phyloP scores from a whole-genome alignment of 1,140 invertebrate genomes.

The Metaphire vulgaris region DNA sequence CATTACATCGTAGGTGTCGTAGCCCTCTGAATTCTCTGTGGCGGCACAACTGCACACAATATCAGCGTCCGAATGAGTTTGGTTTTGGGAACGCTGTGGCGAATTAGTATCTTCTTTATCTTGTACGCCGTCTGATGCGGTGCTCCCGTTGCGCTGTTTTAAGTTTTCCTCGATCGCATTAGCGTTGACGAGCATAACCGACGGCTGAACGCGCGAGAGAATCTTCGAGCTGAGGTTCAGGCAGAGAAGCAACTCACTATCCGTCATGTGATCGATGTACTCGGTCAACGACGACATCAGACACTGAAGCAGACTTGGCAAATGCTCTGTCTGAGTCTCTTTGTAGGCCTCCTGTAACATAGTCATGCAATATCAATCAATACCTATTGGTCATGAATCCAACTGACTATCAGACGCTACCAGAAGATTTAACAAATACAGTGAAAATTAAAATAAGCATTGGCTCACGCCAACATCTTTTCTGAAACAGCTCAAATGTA shows the following conservation, averaged over 20 bases:
- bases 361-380: conserved; percentile 27
- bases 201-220: conserved; percentile 67
- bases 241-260: conserved; percentile 61
- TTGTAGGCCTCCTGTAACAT: conserved; percentile 63
- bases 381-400: no score
- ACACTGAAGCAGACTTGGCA: conserved; percentile 66
- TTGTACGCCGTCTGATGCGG: not conserved
- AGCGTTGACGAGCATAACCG: conserved; percentile 46
- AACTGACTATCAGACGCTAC: no score
- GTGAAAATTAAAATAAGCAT: no score
- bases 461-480: no score
- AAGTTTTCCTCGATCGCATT: conserved; percentile 20
- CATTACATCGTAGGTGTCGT: not conserved
- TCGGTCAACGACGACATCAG: conserved; percentile 58
- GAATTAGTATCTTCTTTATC: no score
- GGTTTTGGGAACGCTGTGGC: no score
- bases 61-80: no score
- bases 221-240: conserved; percentile 68
- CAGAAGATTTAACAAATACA: no score
- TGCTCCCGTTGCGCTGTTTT: not conserved
- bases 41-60: no score
- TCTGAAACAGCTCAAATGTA: no score
- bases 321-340: conserved; percentile 71
- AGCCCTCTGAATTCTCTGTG: not conserved
- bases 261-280: conserved; percentile 58